Evolutionary conservation across 2,797 vertebrate genomes (phyloP), one percentile per base, ranked within the genome.

Genomic region (Mormyrus hasselquistii): DNA sequence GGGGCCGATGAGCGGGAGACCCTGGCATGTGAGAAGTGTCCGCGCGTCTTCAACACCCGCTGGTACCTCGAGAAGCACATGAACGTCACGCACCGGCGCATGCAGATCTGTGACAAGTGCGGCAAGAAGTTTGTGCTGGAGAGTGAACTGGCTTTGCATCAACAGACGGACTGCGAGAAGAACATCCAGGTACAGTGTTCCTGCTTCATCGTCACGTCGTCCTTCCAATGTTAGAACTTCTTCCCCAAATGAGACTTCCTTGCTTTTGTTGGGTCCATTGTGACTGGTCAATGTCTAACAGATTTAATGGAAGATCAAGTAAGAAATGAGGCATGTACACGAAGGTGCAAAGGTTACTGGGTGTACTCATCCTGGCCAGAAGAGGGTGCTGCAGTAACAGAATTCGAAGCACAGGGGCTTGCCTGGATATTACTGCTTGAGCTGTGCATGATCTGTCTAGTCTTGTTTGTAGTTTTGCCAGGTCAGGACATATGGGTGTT

Each of bases 41-140:
- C 98, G 84, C 96, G 99, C 88, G 98, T 99, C 92, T 99, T 99
- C 91, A 99, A 99, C 95, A 99, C 98, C 0, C 98, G 98, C 93
- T 99, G 98, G 98, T 99, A 99, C 96, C 95, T 99, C 96, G 98
- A 99, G 95, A 99, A 99, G 95, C 98, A 99, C 96, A 99, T 99
- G 98, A 99, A 99, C 91, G 97, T 99, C 92, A 99, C 98, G 8
- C 98, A 99, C 94, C 95, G 98, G 90, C 96, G 98, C 91, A 99
- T 99, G 98, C 98, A 99, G 96, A 99, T 99, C 93, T 99, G 98
- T 91, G 98, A 99, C 96, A 99, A 99, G 91, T 99, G 99, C 73
- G 99, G 98, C 91, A 99, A 99, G 95, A 99, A 99, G 95, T 99
- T 99, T 93, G 98, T 99, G 91, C 95, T 99, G 93, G 99, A 99